phyloP scores from a whole-genome alignment of 2,888 invertebrate species.

The Rhyacophila evoluta region DNA sequence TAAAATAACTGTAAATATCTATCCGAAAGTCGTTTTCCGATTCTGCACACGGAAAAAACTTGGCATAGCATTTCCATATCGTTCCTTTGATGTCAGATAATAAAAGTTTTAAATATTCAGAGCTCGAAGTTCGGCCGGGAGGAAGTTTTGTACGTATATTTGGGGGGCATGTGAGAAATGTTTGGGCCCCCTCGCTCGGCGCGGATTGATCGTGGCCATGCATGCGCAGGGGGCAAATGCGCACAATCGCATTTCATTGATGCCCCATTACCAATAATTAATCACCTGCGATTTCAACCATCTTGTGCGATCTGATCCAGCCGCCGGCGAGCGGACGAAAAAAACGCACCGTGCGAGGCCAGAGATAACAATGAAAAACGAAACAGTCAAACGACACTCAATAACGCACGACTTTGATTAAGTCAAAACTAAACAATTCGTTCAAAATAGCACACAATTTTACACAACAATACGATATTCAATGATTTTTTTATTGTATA shows the following conservation, averaged over 20 bases:
- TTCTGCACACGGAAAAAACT: conserved; percentile 17
- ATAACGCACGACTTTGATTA: not conserved
- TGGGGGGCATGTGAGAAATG: not conserved
- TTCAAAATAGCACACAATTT: not conserved
- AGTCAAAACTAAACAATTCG: not conserved
- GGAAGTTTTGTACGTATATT: conserved; percentile 18
- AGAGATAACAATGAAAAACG: not conserved
- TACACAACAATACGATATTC: not conserved
- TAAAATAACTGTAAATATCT: not conserved
- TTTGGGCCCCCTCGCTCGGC: conserved; percentile 6
- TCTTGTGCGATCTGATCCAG: conserved; percentile 1
- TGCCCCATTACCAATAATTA: conserved; percentile 51
- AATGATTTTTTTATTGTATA: not conserved
- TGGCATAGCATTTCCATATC: conserved; percentile 23
- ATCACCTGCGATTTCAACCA: conserved; percentile 42
- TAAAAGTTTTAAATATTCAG: conserved; percentile 36
- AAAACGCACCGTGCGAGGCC: not conserved
- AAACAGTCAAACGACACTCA: too few species aligned
- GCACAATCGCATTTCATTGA: conserved; percentile 53
- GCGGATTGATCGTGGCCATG: conserved; percentile 43
- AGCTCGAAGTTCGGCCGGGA: conserved; percentile 12
- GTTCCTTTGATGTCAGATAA: conserved; percentile 33
- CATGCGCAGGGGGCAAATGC: conserved; percentile 49
- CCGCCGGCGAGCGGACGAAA: not conserved
- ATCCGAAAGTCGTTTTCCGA: not conserved